These are phyloP conservation scores for Ceriagrion tenellum DNA, from an alignment of 2,888 invertebrate species.

Conservation along the genomic window DNA sequence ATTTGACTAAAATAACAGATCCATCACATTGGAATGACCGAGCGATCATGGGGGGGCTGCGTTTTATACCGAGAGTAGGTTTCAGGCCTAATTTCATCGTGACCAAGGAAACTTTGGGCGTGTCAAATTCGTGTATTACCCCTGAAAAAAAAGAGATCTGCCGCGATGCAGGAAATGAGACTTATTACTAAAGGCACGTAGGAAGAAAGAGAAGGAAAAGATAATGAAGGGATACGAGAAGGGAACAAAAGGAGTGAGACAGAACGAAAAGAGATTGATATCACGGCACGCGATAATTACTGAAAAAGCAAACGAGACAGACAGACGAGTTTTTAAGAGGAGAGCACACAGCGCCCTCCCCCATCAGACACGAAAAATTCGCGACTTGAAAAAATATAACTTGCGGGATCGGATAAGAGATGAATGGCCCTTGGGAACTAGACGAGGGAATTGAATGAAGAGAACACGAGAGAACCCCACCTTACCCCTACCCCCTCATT, in stretches of 20 bases:
- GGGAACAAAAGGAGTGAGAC: not conserved
- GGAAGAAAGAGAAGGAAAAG: not conserved
- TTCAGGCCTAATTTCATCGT: not conserved
- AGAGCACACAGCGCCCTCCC: not conserved
- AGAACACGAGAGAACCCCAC: not conserved
- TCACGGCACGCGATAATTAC: constrained; percentile 35
- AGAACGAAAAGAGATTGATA: not conserved
- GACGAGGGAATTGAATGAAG: constrained; percentile 2
- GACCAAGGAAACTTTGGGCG: not conserved
- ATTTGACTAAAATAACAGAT: not conserved
- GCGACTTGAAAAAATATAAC: not conserved
- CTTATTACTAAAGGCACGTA: not conserved
- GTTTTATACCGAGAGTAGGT: not conserved
- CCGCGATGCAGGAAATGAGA: not conserved
- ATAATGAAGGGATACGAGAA: not conserved
- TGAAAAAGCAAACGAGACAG: constrained; percentile 31
- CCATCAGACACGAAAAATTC: not conserved
- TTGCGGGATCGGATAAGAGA: not conserved
- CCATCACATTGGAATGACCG: not conserved
- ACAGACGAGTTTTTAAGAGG: not conserved
- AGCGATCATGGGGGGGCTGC: not conserved
- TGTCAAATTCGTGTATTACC: not conserved
- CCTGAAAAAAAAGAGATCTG: not conserved
- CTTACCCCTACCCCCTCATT: not conserved
- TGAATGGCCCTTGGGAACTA: constrained; percentile 4